These are phyloP conservation scores for Megalurothrips usitatus DNA, from an alignment of 2,888 invertebrate genomes.

Conservation along the genomic window DNA sequence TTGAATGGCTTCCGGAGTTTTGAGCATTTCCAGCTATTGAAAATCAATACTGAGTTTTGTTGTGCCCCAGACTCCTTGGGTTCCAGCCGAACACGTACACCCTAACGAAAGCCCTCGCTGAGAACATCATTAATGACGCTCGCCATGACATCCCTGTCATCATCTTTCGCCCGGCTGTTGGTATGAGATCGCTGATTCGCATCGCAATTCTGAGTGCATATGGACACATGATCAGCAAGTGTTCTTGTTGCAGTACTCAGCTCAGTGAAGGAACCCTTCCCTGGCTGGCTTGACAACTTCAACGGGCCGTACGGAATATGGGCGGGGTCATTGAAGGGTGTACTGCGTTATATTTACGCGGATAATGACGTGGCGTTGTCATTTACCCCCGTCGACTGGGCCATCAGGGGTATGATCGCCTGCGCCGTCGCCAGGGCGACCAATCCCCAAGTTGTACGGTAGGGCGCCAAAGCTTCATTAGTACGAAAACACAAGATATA, in stretches of 20 bases:
- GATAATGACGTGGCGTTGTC: not conserved
- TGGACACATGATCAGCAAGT: too few species aligned
- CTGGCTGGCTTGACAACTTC: not conserved
- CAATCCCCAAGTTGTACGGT: not conserved
- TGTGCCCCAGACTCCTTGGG: not conserved
- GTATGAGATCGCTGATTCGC: too few species aligned
- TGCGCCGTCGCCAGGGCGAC: not conserved
- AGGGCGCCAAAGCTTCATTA: too few species aligned
- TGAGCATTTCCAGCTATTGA: too few species aligned
- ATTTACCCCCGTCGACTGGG: slow-evolving; percentile 1
- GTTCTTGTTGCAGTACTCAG: too few species aligned
- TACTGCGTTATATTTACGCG: not conserved
- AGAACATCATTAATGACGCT: not conserved
- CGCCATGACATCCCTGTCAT: slow-evolving; percentile 12
- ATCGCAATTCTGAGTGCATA: too few species aligned
- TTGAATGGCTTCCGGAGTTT: too few species aligned
- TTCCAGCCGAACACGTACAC: slow-evolving; percentile 14
- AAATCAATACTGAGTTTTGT: too few species aligned
- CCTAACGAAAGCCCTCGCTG: not conserved
- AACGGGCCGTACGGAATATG: not conserved
- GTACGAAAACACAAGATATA: too few species aligned
- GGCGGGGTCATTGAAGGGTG: not conserved
- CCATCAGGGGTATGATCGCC: not conserved
- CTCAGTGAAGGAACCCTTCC: not conserved
- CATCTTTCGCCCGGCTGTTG: not conserved